Evolutionary conservation across 2,797 vertebrate genomes (phyloP).

Genomic region (Pteropus rufus): DNA sequence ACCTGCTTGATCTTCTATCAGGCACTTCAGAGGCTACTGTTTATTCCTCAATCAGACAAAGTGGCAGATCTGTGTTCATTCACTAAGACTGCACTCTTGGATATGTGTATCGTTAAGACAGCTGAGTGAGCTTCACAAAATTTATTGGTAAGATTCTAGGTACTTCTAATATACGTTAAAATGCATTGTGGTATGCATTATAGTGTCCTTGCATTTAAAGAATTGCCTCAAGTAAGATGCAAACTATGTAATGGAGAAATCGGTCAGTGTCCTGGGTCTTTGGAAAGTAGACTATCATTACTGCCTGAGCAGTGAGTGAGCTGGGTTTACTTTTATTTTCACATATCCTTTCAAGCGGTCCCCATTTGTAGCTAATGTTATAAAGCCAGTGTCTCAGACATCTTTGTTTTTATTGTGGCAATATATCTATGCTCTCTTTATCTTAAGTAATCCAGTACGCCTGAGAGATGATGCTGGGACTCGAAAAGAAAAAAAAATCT

Average conservation of each 20-base stretch:
- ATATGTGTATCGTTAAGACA: conserved; percentile 86
- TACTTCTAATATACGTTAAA: conserved; percentile 22
- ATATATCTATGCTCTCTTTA: conserved; percentile 69
- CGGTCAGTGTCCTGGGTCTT: conserved; percentile 60
- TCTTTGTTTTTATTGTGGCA: conserved; percentile 50
- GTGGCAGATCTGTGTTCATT: conserved; percentile 84
- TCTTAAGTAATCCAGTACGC: conserved; percentile 64
- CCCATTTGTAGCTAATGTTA: conserved; percentile 51
- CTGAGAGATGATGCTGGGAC: conserved; percentile 63
- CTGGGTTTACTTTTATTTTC: conserved; percentile 67
- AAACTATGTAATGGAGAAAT: conserved; percentile 71
- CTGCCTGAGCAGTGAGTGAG: conserved; percentile 45
- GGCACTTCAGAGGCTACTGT: conserved; percentile 84
- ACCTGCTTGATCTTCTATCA: conserved; percentile 85
- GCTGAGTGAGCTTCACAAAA: conserved; percentile 61
- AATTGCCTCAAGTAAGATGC: conserved; percentile 36
- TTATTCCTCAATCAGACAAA: conserved; percentile 85
- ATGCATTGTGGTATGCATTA: conserved; percentile 13
- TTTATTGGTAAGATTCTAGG: conserved; percentile 47
- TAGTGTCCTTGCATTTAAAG: conserved; percentile 66
- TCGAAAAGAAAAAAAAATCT: conserved; percentile 9
- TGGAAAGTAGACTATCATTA: conserved; percentile 70
- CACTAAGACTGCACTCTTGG: conserved; percentile 86
- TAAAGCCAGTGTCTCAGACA: not conserved
- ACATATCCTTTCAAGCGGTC: conserved; percentile 64